Percentiles rank a stretch among this genome's conserved stretches.
phyloP scores from a whole-genome alignment of 2,797 vertebrate genomes.

The Sebastes cheni region DNA sequence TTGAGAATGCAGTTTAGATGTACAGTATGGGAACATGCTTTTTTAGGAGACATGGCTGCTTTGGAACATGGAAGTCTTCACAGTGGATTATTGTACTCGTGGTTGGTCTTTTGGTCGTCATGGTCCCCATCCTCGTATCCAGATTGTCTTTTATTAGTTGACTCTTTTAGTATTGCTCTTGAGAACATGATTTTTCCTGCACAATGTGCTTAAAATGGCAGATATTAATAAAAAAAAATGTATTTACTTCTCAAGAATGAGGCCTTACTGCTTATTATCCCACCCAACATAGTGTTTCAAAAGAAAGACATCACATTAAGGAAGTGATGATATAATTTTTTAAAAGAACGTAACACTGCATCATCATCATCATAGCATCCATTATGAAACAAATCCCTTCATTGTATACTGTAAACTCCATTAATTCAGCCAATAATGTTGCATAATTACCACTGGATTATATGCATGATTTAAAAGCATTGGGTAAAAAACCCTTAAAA shows the following conservation, averaged over 20 bases:
- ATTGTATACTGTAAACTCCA: not conserved
- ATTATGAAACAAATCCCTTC: not conserved
- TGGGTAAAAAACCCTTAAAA: fast-evolving
- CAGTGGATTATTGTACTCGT: not conserved
- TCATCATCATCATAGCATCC: not conserved
- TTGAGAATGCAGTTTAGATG: not conserved
- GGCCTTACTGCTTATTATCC: not conserved
- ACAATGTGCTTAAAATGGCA: not conserved
- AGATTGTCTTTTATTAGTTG: not conserved
- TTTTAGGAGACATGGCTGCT: no score
- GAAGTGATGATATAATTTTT: not conserved
- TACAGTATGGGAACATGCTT: not conserved
- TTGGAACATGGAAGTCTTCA: not conserved
- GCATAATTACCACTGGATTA: not conserved
- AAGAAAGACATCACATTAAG: not conserved
- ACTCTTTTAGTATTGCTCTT: not conserved
- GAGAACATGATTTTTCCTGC: not conserved
- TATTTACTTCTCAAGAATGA: not conserved
- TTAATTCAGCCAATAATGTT: not conserved
- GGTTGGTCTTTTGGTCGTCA: not conserved
- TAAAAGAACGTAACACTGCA: fast-evolving
- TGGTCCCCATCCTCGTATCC: not conserved
- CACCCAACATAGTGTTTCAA: not conserved
- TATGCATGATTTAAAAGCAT: not conserved
- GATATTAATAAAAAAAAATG: not conserved